Conservation (phyloP, 2,797 vertebrate genomes). For the Pyrocephalus nanus region DNA sequence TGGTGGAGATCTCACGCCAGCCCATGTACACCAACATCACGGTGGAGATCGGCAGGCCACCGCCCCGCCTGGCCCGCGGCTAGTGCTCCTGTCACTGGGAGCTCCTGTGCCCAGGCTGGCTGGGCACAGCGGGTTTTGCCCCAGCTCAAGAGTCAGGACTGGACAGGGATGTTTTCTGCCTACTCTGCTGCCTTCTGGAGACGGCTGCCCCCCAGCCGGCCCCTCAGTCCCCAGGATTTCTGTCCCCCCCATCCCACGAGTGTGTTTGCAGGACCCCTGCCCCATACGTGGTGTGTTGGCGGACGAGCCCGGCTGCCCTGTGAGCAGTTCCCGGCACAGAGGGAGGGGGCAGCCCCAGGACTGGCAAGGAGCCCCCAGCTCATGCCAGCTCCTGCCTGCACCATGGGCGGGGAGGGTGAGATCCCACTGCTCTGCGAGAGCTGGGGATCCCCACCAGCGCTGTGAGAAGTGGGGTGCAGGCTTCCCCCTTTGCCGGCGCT, state of each 20-base stretch:
- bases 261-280: slow-evolving; percentile 52
- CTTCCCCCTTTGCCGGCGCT: slow-evolving; percentile 13
- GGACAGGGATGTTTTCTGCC: slow-evolving; percentile 39
- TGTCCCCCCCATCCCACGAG: neutral
- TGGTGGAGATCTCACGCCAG: slow-evolving; percentile 87
- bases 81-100: slow-evolving; percentile 57
- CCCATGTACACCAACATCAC: slow-evolving; percentile 97
- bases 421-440: neutral
- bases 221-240: slow-evolving; percentile 31
- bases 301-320: neutral
- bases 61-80: slow-evolving; percentile 87
- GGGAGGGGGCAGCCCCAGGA: neutral
- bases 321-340: neutral
- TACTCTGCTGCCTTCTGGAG: slow-evolving; percentile 58
- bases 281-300: slow-evolving; percentile 38
- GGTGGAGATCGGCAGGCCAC: slow-evolving; percentile 93
- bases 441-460: neutral
- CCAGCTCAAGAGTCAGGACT: neutral
- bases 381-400: neutral
- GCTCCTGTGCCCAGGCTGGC: neutral
- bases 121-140: neutral
- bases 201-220: neutral
- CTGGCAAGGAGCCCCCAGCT: neutral
- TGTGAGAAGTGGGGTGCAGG: slow-evolving; percentile 54
- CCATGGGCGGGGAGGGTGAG: neutral